Percentiles rank a stretch among this genome's conserved stretches.
These are phyloP conservation scores for Charadrius vociferus DNA, from an alignment of 2,113 vertebrate species.

Conservation along the genomic window DNA sequence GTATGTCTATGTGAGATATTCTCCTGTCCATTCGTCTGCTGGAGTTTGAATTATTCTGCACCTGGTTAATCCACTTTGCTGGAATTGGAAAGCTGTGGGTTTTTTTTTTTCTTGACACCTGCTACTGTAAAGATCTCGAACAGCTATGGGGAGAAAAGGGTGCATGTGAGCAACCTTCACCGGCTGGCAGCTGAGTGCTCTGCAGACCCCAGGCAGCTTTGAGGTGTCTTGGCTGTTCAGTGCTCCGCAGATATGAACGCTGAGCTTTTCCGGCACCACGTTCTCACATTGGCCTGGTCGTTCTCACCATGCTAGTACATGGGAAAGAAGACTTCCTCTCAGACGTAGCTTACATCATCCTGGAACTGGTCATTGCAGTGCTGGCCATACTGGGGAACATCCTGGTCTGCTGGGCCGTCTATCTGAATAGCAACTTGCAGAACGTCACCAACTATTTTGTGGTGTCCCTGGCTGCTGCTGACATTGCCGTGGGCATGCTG, in stretches of 20 bases:
- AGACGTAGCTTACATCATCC: slow-evolving; percentile 80
- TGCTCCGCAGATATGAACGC: slow-evolving; percentile 88
- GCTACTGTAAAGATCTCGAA: neutral
- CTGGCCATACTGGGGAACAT: slow-evolving; percentile 93
- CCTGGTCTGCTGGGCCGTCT: slow-evolving; percentile 96
- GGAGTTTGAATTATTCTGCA: neutral
- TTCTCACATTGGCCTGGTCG: slow-evolving; percentile 59
- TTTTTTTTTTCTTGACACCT: neutral
- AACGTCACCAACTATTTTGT: slow-evolving; percentile 97
- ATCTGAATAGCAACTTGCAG: slow-evolving; percentile 93
- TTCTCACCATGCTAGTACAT: slow-evolving; percentile 79
- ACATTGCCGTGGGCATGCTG: slow-evolving; percentile 93
- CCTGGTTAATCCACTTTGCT: neutral
- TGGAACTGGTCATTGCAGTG: slow-evolving; percentile 90
- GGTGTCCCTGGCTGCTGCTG: slow-evolving; percentile 92
- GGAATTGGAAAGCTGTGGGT: neutral
- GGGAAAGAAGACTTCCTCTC: slow-evolving; percentile 42
- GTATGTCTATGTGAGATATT: neutral
- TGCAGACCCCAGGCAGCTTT: neutral
- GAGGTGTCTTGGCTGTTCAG: neutral
- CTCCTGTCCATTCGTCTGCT: neutral
- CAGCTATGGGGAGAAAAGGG: neutral
- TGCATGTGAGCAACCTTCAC: neutral
- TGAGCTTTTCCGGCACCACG: slow-evolving; percentile 75
- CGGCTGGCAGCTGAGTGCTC: neutral